Evolutionary conservation across 1,140 invertebrate species (phyloP), one percentile per base, ranked within the genome.

Genomic region (Formica selysi): DNA sequence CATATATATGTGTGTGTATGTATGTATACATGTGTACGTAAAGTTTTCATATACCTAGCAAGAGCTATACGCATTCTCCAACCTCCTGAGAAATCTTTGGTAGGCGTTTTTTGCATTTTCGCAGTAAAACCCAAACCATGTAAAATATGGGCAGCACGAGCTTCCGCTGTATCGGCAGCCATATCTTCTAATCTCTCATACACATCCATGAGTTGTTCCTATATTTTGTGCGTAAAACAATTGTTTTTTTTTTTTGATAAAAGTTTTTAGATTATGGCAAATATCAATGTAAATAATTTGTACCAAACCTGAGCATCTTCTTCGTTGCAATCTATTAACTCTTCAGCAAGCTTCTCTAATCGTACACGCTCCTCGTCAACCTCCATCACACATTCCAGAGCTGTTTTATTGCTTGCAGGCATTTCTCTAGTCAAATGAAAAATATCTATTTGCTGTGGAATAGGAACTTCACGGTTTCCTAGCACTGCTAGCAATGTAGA

Each of bases 61-160:
- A 99, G 95, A n/a, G 99, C 98, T 91, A 99, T 99, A 91, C 99
- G 96, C 99, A 99, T 99, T 79, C 99, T 96, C 99, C 99, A 99
- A 93, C 99, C 99, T 96, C 97, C 99, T 76, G 98, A 99, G 93
- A 99, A 99, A 93, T 99, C 98, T 96, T 98, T 99, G 83, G 98
- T 98, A 95, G 96, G 97, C 96, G 96, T 97, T 54, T 96, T 95
- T 95, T 99, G 99, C 99, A 99, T 99, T 76, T 98, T 97, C 91
- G 97, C 97, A 48, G 97, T 98, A 93, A 99, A 99, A 51, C 99
- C 99, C 13, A 99, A 96, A 97, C 99, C 99, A 93, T 99, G 97
- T 0, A 99, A 96, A 91, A 99, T 99, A 91, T 98, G 97, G 1
- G 98, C 98, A 22, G 99, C 99, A 89, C 98, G 97, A 7, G 97